These are phyloP conservation scores for Eucera pruinosa DNA, from an alignment of 2,888 invertebrate genomes.

Conservation along the genomic window DNA sequence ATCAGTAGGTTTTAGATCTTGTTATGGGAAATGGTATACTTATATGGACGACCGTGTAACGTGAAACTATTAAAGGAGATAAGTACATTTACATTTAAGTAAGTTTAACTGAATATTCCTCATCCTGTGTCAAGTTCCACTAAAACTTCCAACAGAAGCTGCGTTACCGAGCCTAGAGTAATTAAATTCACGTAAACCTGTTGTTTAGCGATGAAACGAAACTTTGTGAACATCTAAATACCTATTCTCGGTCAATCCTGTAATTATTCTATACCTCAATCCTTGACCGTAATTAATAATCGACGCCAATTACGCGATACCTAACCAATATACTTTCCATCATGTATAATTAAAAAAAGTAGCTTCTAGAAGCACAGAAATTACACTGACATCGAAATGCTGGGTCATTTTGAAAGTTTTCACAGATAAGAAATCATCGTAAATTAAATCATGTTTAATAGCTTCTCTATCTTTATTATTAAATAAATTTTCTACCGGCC, in stretches of 20 bases:
- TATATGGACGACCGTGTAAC: neutral
- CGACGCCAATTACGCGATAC: constrained; percentile 9
- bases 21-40: neutral
- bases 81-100: constrained; percentile 32
- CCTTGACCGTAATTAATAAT: constrained; percentile 26
- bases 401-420: too few species aligned
- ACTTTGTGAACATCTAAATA: constrained; percentile 20
- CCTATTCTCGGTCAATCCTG: neutral
- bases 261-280: neutral
- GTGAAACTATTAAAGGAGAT: constrained; percentile 11
- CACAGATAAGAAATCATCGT: too few species aligned
- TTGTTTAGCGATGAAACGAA: constrained; percentile 32
- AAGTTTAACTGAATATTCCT: constrained; percentile 42
- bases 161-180: constrained; percentile 37
- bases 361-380: too few species aligned
- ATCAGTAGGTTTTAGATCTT: neutral
- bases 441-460: too few species aligned
- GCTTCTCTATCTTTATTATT: too few species aligned
- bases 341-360: too few species aligned
- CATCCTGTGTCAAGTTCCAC: constrained; percentile 12
- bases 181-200: constrained; percentile 31
- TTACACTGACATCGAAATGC: too few species aligned
- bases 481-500: too few species aligned
- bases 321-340: too few species aligned
- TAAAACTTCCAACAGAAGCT: constrained; percentile 32